phyloP scores from a whole-genome alignment of 2,113 vertebrate genomes.

The Bambusicola thoracicus region DNA sequence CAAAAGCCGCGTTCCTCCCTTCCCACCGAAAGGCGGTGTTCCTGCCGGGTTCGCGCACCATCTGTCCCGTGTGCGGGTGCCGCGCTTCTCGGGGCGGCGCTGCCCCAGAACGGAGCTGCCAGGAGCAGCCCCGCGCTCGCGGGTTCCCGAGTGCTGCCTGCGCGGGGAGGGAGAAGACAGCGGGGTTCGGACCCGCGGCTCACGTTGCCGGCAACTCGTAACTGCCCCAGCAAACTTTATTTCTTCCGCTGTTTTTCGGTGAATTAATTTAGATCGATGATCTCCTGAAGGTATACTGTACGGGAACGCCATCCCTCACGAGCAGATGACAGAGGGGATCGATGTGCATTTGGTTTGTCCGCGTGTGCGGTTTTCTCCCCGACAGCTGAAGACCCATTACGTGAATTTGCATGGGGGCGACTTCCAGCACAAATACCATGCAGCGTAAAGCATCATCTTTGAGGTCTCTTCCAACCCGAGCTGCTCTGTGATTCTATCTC shows the following conservation, averaged over 20 bases:
- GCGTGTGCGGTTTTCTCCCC: not conserved
- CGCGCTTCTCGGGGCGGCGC: not conserved
- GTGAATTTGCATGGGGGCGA: not conserved
- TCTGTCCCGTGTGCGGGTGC: not conserved
- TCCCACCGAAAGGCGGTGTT: not conserved
- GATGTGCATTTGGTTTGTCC: not conserved
- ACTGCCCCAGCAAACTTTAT: not conserved
- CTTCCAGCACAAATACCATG: not conserved
- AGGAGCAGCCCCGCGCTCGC: not conserved
- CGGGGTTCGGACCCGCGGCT: not conserved
- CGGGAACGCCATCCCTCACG: not conserved
- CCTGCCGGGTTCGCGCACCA: not conserved
- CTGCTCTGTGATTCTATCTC: not conserved
- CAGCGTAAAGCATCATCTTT: not conserved
- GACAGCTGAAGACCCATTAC: not conserved
- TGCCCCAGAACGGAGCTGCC: not conserved
- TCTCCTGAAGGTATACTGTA: accelerated
- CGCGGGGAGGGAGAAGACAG: not conserved
- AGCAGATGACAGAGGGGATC: not conserved
- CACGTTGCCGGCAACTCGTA: not conserved
- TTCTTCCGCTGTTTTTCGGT: not conserved
- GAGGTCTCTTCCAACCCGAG: too few species aligned
- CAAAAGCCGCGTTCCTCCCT: accelerated
- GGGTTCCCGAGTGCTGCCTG: not conserved
- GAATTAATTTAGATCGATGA: not conserved